Percentiles rank a stretch among this genome's conserved stretches.
Conservation (phyloP, 1,140 invertebrate species). For the Bombus superbus region DNA sequence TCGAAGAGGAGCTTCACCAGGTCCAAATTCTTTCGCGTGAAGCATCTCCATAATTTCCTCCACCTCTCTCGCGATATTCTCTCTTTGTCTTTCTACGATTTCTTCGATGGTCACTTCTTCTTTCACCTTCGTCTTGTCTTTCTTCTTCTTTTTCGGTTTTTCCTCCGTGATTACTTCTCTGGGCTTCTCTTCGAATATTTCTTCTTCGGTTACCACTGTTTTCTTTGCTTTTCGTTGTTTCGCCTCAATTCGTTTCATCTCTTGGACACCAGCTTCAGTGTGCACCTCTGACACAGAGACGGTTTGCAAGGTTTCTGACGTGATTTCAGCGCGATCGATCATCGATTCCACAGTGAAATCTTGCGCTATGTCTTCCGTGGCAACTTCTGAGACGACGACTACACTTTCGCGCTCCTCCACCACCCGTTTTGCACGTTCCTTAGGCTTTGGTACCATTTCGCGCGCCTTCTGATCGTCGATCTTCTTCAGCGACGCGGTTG, state of each 20-base stretch:
- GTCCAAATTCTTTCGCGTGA: constrained; percentile 90
- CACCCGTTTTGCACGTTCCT: constrained; percentile 82
- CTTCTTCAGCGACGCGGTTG: constrained; percentile 85
- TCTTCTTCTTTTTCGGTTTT: constrained; percentile 76
- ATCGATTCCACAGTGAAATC: constrained; percentile 74
- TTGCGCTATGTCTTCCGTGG: constrained; percentile 82
- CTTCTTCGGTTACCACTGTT: constrained; percentile 70
- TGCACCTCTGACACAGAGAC: constrained; percentile 80
- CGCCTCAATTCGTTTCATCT: constrained; percentile 77
- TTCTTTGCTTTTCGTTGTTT: constrained; percentile 74
- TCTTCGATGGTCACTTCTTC: constrained; percentile 81
- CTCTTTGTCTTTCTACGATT: constrained; percentile 84
- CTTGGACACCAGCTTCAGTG: constrained; percentile 79
- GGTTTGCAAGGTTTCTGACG: constrained; percentile 76
- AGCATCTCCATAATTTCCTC: constrained; percentile 89
- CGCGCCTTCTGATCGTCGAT: constrained; percentile 83
- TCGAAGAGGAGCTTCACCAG: constrained; percentile 89
- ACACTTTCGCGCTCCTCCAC: constrained; percentile 84
- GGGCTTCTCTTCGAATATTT: constrained; percentile 65
- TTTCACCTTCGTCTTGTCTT: constrained; percentile 79
- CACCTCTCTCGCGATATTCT: constrained; percentile 87
- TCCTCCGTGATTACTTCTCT: constrained; percentile 50
- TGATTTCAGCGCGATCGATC: constrained; percentile 72
- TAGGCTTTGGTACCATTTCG: constrained; percentile 73
- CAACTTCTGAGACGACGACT: constrained; percentile 84